Evolutionary conservation across 2,797 vertebrate species (phyloP).

Genomic region (Manis javanica): DNA sequence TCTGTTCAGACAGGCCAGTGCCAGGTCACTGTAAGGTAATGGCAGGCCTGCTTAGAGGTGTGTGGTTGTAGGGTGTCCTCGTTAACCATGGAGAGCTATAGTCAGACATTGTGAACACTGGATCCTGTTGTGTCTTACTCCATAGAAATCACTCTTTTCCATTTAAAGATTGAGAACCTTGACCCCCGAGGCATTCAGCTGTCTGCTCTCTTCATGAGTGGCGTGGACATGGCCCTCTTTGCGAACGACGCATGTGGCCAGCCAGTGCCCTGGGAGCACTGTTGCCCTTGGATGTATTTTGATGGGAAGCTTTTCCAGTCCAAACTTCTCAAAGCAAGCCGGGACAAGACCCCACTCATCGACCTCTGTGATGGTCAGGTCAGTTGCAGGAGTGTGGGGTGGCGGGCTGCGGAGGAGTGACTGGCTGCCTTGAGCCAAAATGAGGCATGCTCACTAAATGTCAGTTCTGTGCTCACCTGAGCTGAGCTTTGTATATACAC

Average conservation of each 20-base stretch:
- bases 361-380: conserved; percentile 99
- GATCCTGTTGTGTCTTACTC: conserved; percentile 33
- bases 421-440: not conserved
- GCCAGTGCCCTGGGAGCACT: conserved; percentile 97
- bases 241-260: conserved; percentile 96
- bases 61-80: not conserved
- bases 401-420: not conserved
- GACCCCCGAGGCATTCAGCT: conserved; percentile 96
- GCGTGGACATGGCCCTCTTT: conserved; percentile 97
- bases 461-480: not conserved
- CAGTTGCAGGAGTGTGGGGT: conserved; percentile 67
- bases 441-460: not conserved
- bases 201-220: conserved; percentile 97
- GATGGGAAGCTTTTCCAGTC: conserved; percentile 97
- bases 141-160: conserved; percentile 80
- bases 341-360: conserved; percentile 96
- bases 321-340: conserved; percentile 94
- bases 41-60: not conserved
- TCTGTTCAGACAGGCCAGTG: not conserved
- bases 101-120: not conserved
- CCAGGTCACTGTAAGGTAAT: conserved; percentile 7
- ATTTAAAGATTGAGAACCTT: conserved; percentile 94
- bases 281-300: conserved; percentile 99
- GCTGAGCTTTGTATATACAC: not conserved
- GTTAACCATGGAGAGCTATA: conserved; percentile 41